A percentile compares a stretch with the other conserved stretches of the same genome.
phyloP scores from a whole-genome alignment of 2,113 vertebrate genomes.

The Thryonomys swinderianus region DNA sequence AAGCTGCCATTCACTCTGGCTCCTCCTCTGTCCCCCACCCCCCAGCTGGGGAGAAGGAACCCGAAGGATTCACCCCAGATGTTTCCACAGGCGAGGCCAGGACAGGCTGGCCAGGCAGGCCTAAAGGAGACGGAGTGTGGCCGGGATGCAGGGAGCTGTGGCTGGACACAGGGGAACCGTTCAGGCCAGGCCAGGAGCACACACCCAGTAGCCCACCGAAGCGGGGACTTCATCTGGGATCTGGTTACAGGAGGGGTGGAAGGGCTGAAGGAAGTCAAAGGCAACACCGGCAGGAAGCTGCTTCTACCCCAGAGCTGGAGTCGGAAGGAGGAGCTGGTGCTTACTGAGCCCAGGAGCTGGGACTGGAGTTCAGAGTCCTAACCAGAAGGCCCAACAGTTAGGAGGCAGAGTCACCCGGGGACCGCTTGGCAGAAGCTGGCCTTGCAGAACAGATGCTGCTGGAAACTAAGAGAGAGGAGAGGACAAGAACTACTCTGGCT shows the following conservation, averaged over 20 bases:
- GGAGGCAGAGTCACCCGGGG: background rate
- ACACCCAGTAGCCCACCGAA: background rate
- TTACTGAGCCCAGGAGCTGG: background rate
- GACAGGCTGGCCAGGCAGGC: background rate
- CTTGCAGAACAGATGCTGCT: background rate
- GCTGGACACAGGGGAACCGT: background rate
- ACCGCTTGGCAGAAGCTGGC: background rate
- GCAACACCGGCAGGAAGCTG: background rate
- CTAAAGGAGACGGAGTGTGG: background rate
- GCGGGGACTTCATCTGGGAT: background rate
- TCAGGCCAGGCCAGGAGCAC: background rate
- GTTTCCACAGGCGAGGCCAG: background rate
- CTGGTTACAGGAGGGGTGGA: background rate
- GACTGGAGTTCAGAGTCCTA: background rate
- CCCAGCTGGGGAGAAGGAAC: conserved; percentile 54
- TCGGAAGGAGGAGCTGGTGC: background rate
- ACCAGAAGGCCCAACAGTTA: background rate
- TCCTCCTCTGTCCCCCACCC: conserved; percentile 55
- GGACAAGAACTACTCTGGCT: background rate
- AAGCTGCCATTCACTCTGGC: conserved; percentile 74
- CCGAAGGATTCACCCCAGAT: conserved; percentile 38
- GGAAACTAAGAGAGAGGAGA: background rate
- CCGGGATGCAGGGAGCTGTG: background rate
- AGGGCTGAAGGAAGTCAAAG: background rate
- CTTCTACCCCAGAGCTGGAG: background rate